These are phyloP conservation scores for Phoeniculus purpureus DNA, from an alignment of 2,797 vertebrate species.

Conservation along the genomic window DNA sequence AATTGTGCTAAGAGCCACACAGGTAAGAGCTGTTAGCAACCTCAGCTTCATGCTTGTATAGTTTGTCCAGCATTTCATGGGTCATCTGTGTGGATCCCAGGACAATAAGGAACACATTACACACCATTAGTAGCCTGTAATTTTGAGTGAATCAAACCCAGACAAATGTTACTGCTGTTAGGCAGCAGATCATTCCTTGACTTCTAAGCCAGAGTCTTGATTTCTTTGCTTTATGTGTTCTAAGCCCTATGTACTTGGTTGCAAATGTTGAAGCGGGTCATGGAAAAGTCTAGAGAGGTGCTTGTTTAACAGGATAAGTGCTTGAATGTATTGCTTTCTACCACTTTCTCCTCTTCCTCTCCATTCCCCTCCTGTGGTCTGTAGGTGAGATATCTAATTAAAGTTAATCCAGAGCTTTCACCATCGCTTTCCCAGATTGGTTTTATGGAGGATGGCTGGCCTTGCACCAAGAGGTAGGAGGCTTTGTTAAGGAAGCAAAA, in stretches of 20 bases:
- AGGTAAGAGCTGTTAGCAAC: not conserved
- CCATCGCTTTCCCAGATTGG: not conserved
- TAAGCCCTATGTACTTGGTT: not conserved
- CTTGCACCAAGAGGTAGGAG: constrained; percentile 19
- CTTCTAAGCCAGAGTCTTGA: not conserved
- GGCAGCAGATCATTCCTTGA: not conserved
- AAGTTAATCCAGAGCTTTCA: not conserved
- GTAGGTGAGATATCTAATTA: not conserved
- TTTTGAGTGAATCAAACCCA: not conserved
- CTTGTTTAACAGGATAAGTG: not conserved
- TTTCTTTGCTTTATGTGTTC: not conserved
- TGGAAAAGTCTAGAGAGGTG: not conserved
- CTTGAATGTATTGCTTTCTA: not conserved
- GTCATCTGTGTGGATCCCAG: not conserved
- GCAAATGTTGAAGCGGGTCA: not conserved
- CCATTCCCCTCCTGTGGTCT: not conserved
- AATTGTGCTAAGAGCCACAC: fast-evolving
- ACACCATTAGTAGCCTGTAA: not conserved
- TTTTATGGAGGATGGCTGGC: not conserved
- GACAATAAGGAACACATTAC: not conserved
- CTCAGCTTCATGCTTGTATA: not conserved
- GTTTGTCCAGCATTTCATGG: not conserved
- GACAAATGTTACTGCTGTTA: not conserved
- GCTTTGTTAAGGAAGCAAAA: constrained; percentile 15
- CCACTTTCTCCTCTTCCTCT: not conserved